Percentiles rank a stretch among this genome's conserved stretches.
Conservation (phyloP, 2,797 vertebrate species). For the Lindbergichthys nudifrons region DNA sequence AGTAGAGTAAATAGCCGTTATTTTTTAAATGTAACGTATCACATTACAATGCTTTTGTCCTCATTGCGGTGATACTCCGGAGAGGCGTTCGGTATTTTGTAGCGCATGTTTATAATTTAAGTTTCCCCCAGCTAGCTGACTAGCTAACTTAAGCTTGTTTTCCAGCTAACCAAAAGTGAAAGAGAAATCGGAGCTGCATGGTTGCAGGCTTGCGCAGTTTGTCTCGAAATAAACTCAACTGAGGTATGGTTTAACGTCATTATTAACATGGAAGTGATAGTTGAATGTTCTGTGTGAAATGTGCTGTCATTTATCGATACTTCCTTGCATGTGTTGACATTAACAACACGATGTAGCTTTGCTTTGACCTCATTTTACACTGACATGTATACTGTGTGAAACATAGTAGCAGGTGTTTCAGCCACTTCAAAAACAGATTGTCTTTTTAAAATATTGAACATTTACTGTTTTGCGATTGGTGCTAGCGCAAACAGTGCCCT, state of each 20-base stretch:
- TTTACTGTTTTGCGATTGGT: background rate
- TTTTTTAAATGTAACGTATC: background rate
- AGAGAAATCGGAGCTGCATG: constrained; percentile 32
- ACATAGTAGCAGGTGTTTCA: background rate
- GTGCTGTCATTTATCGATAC: background rate
- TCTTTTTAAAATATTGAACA: background rate
- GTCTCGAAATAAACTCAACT: background rate
- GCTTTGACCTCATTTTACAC: background rate
- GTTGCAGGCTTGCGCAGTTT: background rate
- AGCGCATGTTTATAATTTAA: constrained; percentile 52
- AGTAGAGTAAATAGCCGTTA: background rate
- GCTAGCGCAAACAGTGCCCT: background rate
- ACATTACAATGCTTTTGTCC: background rate
- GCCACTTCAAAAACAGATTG: background rate
- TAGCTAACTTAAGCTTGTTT: constrained; percentile 40
- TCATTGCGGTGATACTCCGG: background rate
- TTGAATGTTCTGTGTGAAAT: background rate
- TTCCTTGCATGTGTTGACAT: constrained; percentile 3
- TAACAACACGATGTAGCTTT: background rate
- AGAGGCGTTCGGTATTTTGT: constrained; percentile 13
- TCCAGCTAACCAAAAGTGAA: constrained; percentile 60
- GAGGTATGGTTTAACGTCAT: constrained; percentile 35
- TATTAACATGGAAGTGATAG: background rate
- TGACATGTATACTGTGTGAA: background rate
- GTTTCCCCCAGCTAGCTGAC: constrained; percentile 66